A percentile compares a stretch with the other conserved stretches of the same genome.
phyloP scores from a whole-genome alignment of 2,888 invertebrate species.

The Amiota mariae region DNA sequence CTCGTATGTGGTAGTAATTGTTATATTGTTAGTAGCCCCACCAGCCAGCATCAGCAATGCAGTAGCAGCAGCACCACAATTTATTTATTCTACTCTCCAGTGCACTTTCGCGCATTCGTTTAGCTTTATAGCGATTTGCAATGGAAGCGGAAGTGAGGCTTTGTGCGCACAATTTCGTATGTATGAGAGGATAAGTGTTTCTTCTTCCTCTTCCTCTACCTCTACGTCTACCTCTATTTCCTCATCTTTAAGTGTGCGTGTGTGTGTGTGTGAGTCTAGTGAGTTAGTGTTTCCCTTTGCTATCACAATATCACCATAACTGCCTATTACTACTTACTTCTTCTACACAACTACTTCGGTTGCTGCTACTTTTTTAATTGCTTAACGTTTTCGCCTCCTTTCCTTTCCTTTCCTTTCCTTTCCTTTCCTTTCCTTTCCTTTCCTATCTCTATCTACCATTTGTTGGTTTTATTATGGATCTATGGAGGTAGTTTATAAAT shows the following conservation, averaged over 20 bases:
- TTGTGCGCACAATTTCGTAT: slow-evolving; percentile 16
- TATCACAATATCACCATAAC: neutral
- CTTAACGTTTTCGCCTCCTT: no score
- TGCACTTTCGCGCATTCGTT: slow-evolving; percentile 11
- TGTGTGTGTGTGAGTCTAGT: slow-evolving; percentile 30
- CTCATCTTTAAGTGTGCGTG: neutral
- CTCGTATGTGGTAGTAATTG: no score
- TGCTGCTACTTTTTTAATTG: slow-evolving; percentile 27
- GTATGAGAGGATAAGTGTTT: neutral
- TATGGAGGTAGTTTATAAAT: slow-evolving; percentile 60
- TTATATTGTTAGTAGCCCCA: no score
- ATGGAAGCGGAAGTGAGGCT: slow-evolving; percentile 45
- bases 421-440: slow-evolving; percentile 48
- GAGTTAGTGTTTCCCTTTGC: slow-evolving; percentile 35
- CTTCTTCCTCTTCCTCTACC: no score
- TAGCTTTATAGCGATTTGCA: slow-evolving; percentile 47
- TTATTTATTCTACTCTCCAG: slow-evolving; percentile 51
- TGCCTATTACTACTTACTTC: no score
- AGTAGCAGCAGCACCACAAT: slow-evolving; percentile 54
- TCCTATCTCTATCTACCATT: neutral
- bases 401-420: slow-evolving; percentile 40
- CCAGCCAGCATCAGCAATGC: neutral
- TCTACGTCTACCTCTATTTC: no score
- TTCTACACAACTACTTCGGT: no score
- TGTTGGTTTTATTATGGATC: slow-evolving; percentile 12